These are phyloP conservation scores for Echiichthys vipera DNA, from an alignment of 2,797 vertebrate species.

Conservation along the genomic window DNA sequence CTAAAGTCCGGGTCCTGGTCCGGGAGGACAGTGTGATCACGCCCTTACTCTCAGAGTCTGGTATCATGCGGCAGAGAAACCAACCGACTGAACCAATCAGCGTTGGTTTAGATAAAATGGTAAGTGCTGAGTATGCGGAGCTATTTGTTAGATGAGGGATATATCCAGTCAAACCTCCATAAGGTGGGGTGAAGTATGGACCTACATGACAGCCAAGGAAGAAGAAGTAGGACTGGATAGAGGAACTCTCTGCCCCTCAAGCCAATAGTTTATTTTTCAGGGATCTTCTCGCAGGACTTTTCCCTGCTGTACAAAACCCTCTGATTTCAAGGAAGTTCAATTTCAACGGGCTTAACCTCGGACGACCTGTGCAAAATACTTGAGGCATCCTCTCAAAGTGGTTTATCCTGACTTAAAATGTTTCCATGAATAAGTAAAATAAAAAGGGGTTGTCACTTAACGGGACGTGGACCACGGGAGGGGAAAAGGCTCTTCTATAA, in stretches of 20 bases:
- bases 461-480: neutral
- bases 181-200: neutral
- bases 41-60: too few species aligned
- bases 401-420: slow-evolving; percentile 57
- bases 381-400: slow-evolving; percentile 36
- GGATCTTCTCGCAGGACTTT: slow-evolving; percentile 13
- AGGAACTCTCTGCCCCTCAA: neutral
- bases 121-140: neutral
- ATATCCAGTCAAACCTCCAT: neutral
- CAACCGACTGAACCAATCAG: too few species aligned
- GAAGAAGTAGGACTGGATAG: neutral
- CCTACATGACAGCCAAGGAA: neutral
- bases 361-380: slow-evolving; percentile 16
- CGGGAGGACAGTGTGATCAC: too few species aligned
- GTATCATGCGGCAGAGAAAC: too few species aligned
- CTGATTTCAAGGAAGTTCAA: slow-evolving; percentile 37
- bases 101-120: neutral
- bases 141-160: neutral
- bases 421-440: slow-evolving; percentile 63
- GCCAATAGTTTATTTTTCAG: slow-evolving; percentile 2
- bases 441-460: slow-evolving; percentile 33
- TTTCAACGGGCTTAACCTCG: slow-evolving; percentile 34
- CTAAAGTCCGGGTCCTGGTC: too few species aligned
- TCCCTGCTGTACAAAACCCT: slow-evolving; percentile 5
- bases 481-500: slow-evolving; percentile 59